Percentiles rank a stretch among this genome's conserved stretches.
These are phyloP conservation scores for Belgica antarctica DNA, from an alignment of 2,888 invertebrate genomes.

Conservation along the genomic window DNA sequence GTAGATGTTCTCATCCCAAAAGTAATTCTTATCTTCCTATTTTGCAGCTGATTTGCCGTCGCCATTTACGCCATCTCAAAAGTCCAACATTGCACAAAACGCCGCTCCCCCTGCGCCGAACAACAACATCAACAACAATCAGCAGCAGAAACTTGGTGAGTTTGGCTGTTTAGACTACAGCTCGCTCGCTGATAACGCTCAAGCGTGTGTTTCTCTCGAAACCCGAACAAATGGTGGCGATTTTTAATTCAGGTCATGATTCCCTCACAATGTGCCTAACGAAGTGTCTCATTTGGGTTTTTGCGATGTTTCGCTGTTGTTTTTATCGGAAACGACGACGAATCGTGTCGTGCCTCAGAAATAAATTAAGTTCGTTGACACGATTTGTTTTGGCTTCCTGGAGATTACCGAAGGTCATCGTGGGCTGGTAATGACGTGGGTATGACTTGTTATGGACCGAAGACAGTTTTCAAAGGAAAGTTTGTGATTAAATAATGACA, in stretches of 20 bases:
- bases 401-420: too few species aligned
- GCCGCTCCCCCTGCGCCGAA: conserved; percentile 54
- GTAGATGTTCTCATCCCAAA: background rate
- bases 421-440: too few species aligned
- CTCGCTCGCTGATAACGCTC: too few species aligned
- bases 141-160: conserved; percentile 48
- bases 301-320: background rate
- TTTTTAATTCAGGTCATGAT: conserved; percentile 1
- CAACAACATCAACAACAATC: conserved; percentile 53
- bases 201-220: too few species aligned
- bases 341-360: too few species aligned
- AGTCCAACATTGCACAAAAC: conserved; percentile 46
- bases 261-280: background rate
- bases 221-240: background rate
- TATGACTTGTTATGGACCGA: too few species aligned
- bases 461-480: too few species aligned
- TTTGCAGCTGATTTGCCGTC: conserved; percentile 26
- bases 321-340: background rate
- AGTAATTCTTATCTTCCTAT: background rate
- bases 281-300: background rate
- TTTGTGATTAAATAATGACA: too few species aligned
- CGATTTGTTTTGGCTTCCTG: too few species aligned
- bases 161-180: background rate
- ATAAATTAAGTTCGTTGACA: too few species aligned
- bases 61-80: conserved; percentile 53